These are phyloP conservation scores for Drosophila takahashii DNA, from an alignment of 1,140 invertebrate species.

Conservation along the genomic window DNA sequence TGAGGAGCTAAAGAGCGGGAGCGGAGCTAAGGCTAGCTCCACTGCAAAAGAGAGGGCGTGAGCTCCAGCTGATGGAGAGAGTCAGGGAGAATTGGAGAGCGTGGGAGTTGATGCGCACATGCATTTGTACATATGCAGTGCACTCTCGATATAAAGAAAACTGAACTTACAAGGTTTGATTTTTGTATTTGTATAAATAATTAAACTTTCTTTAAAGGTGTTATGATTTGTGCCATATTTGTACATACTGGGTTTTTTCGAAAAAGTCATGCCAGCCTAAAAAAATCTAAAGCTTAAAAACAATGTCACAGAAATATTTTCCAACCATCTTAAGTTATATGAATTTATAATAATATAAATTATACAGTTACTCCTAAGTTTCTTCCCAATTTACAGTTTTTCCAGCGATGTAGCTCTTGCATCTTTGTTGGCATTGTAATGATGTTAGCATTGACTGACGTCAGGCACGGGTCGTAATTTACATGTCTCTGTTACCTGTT, in stretches of 20 bases:
- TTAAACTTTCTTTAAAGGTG: too few relatives aligned
- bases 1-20: conserved; percentile 3
- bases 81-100: conserved; percentile 24
- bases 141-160: background rate
- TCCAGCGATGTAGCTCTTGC: conserved; percentile 2
- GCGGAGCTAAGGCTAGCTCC: conserved; percentile 23
- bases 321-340: too few relatives aligned
- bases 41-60: background rate
- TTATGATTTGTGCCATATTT: too few relatives aligned
- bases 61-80: conserved; percentile 4
- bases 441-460: conserved; percentile 51
- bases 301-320: too few relatives aligned
- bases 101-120: conserved; percentile 49
- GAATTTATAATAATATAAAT: too few relatives aligned
- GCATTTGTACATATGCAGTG: conserved; percentile 2
- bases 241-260: too few relatives aligned
- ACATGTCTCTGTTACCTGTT: conserved; percentile 18
- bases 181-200: background rate
- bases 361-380: conserved; percentile 2
- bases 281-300: too few relatives aligned
- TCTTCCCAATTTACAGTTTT: conserved; percentile 52
- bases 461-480: conserved; percentile 46
- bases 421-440: conserved; percentile 25
- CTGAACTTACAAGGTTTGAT: too few relatives aligned
- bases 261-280: too few relatives aligned